Percentiles rank a stretch among this genome's conserved stretches.
These are phyloP conservation scores for Linnaemya vulpina DNA, from an alignment of 2,888 invertebrate species.

Conservation along the genomic window DNA sequence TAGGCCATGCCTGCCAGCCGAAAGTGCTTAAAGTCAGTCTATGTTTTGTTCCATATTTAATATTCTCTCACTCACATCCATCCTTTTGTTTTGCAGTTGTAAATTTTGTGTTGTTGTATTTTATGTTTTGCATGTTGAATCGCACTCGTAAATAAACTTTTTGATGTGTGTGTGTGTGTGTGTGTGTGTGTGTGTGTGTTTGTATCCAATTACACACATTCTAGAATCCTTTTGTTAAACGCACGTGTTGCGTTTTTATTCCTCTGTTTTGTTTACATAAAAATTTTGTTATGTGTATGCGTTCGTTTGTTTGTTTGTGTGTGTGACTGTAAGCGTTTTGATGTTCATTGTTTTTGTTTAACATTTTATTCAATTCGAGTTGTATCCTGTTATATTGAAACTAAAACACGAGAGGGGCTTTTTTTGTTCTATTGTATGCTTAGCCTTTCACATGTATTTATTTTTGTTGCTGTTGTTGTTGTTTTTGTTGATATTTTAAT, in stretches of 20 bases:
- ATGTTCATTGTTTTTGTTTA: constrained; percentile 49
- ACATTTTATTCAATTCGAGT: constrained; percentile 48
- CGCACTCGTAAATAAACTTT: not conserved
- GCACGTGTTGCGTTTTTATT: constrained; percentile 70
- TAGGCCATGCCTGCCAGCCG: not conserved
- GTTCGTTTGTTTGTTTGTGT: not conserved
- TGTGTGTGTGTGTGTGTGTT: not conserved
- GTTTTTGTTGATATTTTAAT: constrained; percentile 61
- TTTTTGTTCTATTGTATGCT: constrained; percentile 20
- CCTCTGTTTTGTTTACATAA: constrained; percentile 56
- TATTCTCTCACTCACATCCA: not conserved
- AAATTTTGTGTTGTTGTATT: not conserved
- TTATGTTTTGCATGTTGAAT: constrained; percentile 1
- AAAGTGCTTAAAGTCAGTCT: not conserved
- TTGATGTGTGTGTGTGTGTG: constrained; percentile 1
- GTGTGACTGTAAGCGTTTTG: constrained; percentile 13
- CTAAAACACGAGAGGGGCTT: constrained; percentile 3
- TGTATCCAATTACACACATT: constrained; percentile 21
- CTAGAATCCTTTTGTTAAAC: constrained; percentile 37
- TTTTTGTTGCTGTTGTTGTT: constrained; percentile 1
- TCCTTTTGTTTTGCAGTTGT: not conserved
- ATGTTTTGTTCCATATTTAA: not conserved
- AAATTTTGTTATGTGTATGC: constrained; percentile 4
- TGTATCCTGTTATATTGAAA: constrained; percentile 15
- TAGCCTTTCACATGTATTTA: constrained; percentile 38